Base-by-base conservation (phyloP, 1,140 invertebrate genomes). In the Zaprionus ghesquierei region DNA sequence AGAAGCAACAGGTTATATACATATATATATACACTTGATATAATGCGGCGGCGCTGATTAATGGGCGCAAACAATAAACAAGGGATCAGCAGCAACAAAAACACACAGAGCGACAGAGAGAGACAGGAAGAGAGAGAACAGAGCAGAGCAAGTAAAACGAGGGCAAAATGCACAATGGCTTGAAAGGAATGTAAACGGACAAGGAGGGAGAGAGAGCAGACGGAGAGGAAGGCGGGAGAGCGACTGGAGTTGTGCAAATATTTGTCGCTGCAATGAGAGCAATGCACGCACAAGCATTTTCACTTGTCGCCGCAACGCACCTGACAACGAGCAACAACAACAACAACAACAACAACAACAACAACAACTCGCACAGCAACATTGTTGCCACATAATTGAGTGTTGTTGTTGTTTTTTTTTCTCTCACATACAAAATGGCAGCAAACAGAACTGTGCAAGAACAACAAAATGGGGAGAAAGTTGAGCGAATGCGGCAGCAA, bases 191-290 rank as follows among this genome's bases (percentile, higher is more conserved):
- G 73, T 82, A n/a, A n/a, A n/a, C n/a, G 69, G 53, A 46, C 77
- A 61, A 9, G 13, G 55, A 27, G 38, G 25, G 18, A 10, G 25
- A 12, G 38, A 15, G 25, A 38, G 49, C 8, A 13, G 46, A 5
- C 12, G 6, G 25, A 13, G 3, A 63, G 35, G 15, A 9, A n/a
- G 49, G 6, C 31, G 25, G 15, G 10, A 35, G 44, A 13, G 6
- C 53, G 41, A 35, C 46, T 51, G 53, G 72, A 41, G 71, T 59
- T 75, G 75, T 69, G 86, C 77, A 86, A 86, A 86, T 86, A 86
- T 81, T 86, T 86, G 78, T 76, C 79, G 72, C 68, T 62, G 71
- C 78, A 86, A 87, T 89, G 84, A 89, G 82, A 87, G 82, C 82
- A 87, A 87, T 77, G 82, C 68, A 89, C 82, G 72, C 84, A 68